Evolutionary conservation across 2,888 invertebrate species (phyloP).

Genomic region (Ethmia dodecea): DNA sequence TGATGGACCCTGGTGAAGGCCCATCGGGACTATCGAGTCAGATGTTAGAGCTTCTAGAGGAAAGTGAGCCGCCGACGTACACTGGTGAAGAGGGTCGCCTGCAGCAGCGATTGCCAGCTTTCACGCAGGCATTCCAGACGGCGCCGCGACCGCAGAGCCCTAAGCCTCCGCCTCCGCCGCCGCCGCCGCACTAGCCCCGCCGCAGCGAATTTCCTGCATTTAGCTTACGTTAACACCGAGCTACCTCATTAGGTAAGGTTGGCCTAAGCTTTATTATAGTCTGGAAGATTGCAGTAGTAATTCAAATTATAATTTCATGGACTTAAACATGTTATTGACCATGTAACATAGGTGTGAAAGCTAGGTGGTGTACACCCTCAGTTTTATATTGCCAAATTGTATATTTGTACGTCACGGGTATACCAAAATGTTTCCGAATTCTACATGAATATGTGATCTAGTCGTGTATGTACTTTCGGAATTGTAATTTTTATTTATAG

Average conservation of each 20-base stretch:
- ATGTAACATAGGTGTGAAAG: constrained; percentile 35
- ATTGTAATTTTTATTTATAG: constrained; percentile 71
- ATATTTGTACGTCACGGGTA: constrained; percentile 64
- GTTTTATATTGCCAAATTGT: constrained; percentile 67
- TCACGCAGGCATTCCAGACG: constrained; percentile 70
- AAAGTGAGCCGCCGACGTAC: constrained; percentile 38
- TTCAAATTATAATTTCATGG: constrained; percentile 40
- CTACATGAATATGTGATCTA: constrained; percentile 77
- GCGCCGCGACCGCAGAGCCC: constrained; percentile 60
- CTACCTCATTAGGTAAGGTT: constrained; percentile 75
- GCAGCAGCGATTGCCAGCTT: constrained; percentile 63
- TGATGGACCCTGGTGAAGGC: constrained; percentile 66
- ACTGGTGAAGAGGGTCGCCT: constrained; percentile 44
- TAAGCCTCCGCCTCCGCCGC: constrained; percentile 66
- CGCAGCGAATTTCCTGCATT: constrained; percentile 49
- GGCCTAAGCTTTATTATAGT: constrained; percentile 65
- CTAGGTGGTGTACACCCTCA: constrained; percentile 32
- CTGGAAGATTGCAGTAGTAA: constrained; percentile 48
- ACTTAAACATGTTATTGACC: constrained; percentile 42
- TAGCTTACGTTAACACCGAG: constrained; percentile 59
- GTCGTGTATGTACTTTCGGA: constrained; percentile 78
- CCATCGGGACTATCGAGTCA: constrained; percentile 55
- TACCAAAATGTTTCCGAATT: constrained; percentile 76
- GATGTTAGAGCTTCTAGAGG: constrained; percentile 54
- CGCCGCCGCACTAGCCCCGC: constrained; percentile 56